Percentiles rank a stretch among this genome's conserved stretches.
Conservation (phyloP, 2,797 vertebrate genomes). For the Nyctalus aviator region DNA sequence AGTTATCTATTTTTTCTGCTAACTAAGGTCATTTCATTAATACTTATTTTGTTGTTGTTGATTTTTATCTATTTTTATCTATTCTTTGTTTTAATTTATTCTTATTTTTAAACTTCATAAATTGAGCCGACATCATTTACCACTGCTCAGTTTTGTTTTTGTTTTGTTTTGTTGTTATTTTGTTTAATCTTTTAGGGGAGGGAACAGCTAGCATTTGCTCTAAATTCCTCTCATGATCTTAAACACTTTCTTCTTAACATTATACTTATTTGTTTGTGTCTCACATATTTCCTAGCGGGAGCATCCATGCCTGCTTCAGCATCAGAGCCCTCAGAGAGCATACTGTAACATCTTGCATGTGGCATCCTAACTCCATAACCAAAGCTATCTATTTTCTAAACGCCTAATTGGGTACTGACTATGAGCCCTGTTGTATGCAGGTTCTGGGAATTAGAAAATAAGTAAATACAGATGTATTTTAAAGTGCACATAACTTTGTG, state of each 20-base stretch:
- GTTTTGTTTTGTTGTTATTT: too few species aligned
- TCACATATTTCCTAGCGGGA: not conserved
- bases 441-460: not conserved
- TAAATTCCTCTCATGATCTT: not conserved
- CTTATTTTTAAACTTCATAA: conserved; percentile 4
- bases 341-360: not conserved
- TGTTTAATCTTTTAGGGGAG: not conserved
- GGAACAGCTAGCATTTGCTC: not conserved
- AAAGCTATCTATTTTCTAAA: not conserved
- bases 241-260: not conserved
- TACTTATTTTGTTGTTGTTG: not conserved
- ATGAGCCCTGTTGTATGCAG: not conserved
- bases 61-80: not conserved
- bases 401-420: not conserved
- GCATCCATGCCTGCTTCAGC: not conserved
- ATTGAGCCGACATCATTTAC: not conserved
- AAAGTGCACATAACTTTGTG: not conserved
- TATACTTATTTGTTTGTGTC: not conserved
- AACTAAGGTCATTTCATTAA: not conserved
- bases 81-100: not conserved
- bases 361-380: not conserved
- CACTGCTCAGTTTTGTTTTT: not conserved
- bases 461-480: not conserved
- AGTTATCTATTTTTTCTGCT: not conserved
- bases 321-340: not conserved